Base-by-base conservation (phyloP, 2,113 vertebrate species). In the Callorhinus ursinus region DNA sequence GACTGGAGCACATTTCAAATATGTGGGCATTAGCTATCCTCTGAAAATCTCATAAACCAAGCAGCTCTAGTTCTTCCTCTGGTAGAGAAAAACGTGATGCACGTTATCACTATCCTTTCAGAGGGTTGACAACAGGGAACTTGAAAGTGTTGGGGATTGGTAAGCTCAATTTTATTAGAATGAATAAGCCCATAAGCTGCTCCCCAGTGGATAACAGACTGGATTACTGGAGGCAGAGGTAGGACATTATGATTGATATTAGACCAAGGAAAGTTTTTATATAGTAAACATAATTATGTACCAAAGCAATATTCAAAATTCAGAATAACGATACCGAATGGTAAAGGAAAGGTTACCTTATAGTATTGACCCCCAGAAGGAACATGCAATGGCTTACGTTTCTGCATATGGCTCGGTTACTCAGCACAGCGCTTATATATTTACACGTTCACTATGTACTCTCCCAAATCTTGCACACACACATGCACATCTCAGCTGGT, bases 381-480 rank as follows among this genome's bases (percentile, higher is more conserved):
- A 84, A 85, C 9, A 53, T 4, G 18, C 3, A 15, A 46, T 1
- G 9, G 51, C 74, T n/a, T 80, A 0, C 0, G 19, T 8, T 28
- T 39, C 36, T 24, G 4, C 21, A 21, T 0, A 8, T 0, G 39
- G 13, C 0, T 0, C 4, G 18, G 2, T 11, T 0, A 24, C 57
- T 33, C 0, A 0, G 57, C 57, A 31, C 4, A 42, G 31, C 5
- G 5, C 53, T 57, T 5, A 5, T 0, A 2, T 28, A 22, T 42
- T 39, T 42, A 71, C 67, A 46, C 53, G 87, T 11, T 39, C 14
- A 15, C 14, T 33, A 7, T 13, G 55, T 26, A 7, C 4, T 7
- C 51, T 84, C 12, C 28, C 2, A 21, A 77, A 15, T 28, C 79
- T 72, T 83, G 46, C 18, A 42, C 36, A 24, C 26, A 90, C 0